These are phyloP conservation scores for Athene cunicularia DNA, from an alignment of 2,113 vertebrate species.

Conservation along the genomic window DNA sequence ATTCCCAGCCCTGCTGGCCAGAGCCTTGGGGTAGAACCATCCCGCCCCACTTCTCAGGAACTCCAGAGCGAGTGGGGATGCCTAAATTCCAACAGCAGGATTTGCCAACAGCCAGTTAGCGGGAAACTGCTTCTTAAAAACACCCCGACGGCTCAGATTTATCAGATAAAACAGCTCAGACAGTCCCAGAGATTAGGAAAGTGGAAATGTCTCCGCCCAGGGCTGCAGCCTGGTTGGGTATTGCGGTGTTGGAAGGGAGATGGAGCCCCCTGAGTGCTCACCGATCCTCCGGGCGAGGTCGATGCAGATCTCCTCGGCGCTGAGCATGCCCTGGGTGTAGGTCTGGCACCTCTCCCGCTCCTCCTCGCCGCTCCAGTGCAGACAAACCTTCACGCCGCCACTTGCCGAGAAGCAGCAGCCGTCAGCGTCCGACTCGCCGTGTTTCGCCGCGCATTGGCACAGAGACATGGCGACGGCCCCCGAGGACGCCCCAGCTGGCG, in stretches of 20 bases:
- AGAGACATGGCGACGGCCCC: constrained; percentile 56
- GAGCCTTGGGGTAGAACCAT: not conserved
- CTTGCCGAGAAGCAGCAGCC: not conserved
- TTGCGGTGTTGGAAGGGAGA: fast-evolving
- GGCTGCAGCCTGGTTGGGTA: no score
- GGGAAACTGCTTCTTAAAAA: not conserved
- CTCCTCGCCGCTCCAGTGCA: constrained; percentile 81
- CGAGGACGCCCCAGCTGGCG: not conserved
- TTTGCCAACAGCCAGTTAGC: not conserved
- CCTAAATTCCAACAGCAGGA: no score
- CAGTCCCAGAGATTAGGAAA: not conserved
- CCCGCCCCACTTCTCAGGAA: not conserved
- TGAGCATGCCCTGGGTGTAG: constrained; percentile 69
- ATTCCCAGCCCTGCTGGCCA: not conserved
- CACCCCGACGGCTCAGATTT: not conserved
- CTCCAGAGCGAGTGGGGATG: not conserved
- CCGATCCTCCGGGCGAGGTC: constrained; percentile 80
- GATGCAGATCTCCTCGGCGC: constrained; percentile 86
- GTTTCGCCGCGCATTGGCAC: constrained; percentile 26
- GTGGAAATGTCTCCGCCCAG: not conserved
- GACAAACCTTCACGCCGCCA: constrained; percentile 76
- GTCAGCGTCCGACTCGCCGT: not conserved
- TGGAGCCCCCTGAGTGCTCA: not conserved
- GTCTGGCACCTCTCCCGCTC: constrained; percentile 73
- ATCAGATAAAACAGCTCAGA: no score